A percentile compares a stretch with the other conserved stretches of the same genome.
phyloP scores from a whole-genome alignment of 2,113 vertebrate genomes.

The Clarias gariepinus region DNA sequence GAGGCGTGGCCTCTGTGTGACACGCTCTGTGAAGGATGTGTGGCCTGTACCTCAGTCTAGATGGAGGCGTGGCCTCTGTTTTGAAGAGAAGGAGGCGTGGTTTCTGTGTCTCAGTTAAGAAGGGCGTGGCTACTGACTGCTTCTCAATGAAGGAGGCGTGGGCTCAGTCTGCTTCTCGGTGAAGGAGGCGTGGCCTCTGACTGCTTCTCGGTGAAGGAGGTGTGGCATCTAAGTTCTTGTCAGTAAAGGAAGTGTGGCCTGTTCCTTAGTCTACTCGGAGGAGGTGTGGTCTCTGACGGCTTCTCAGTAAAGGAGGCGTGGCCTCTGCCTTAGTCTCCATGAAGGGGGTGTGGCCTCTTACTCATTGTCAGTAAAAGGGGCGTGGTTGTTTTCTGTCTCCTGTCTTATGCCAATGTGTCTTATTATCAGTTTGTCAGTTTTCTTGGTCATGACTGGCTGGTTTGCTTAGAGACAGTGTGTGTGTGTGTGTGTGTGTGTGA shows the following conservation, averaged over 20 bases:
- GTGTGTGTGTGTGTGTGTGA: slow-evolving; percentile 50
- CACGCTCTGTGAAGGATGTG: neutral
- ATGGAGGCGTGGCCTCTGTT: too few species aligned
- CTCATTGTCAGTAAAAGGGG: neutral
- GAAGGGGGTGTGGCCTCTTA: neutral
- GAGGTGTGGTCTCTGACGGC: neutral
- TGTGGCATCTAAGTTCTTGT: neutral
- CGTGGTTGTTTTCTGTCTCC: slow-evolving; percentile 5
- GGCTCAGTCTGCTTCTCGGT: neutral
- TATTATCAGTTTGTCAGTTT: neutral
- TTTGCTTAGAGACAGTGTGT: slow-evolving; percentile 62
- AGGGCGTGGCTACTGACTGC: neutral
- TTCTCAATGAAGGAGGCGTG: neutral
- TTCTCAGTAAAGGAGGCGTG: neutral
- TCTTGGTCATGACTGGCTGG: slow-evolving; percentile 61
- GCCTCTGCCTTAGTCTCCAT: neutral
- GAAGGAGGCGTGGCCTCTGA: neutral
- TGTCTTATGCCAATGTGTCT: neutral
- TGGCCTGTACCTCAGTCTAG: neutral
- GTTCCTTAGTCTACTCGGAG: neutral
- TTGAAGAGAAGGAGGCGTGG: neutral
- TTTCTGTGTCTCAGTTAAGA: neutral
- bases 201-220: neutral
- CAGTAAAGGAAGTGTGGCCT: neutral
- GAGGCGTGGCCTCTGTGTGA: neutral